Evolutionary conservation across 23 tunicate species (phyloP).

Genomic region (Phallusia fumigata): DNA sequence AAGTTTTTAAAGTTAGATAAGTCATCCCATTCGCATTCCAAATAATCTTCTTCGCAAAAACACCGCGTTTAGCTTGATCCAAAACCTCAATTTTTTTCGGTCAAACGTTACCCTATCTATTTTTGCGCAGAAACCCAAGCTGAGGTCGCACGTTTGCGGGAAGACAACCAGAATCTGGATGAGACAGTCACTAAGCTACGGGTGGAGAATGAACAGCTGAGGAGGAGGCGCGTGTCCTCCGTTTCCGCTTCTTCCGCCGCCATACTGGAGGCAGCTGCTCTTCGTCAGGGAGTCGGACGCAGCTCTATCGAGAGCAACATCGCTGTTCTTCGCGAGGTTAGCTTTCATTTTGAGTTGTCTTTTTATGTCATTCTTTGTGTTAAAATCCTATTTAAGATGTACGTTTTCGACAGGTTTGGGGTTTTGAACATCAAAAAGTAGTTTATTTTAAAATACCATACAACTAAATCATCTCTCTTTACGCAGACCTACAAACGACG

Average conservation of each 20-base stretch:
- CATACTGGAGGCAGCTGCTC: conserved; percentile 42
- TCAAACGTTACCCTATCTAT: no score
- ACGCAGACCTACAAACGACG: conserved; percentile 41
- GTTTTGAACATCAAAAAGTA: no score
- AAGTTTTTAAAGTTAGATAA: no score
- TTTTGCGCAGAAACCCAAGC: conserved; percentile 71
- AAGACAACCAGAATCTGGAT: conserved; percentile 77
- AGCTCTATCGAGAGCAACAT: conserved; percentile 51
- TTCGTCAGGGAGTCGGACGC: conserved; percentile 37
- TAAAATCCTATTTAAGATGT: no score
- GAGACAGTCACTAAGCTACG: conserved; percentile 77
- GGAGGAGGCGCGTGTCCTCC: conserved; percentile 61
- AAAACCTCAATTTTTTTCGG: no score
- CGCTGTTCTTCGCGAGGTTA: conserved; percentile 67
- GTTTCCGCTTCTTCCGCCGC: conserved; percentile 49
- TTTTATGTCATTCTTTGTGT: neutral
- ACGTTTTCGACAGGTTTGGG: no score
- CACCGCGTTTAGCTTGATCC: no score
- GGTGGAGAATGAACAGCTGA: conserved; percentile 90
- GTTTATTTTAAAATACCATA: no score
- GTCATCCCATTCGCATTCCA: no score
- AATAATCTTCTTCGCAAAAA: no score
- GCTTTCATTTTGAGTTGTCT: neutral
- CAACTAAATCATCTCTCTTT: neutral
- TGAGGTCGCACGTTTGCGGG: conserved; percentile 83